Percentiles rank a stretch among this genome's conserved stretches.
phyloP scores from a whole-genome alignment of 2,797 vertebrate genomes.

The Xenops minutus region DNA sequence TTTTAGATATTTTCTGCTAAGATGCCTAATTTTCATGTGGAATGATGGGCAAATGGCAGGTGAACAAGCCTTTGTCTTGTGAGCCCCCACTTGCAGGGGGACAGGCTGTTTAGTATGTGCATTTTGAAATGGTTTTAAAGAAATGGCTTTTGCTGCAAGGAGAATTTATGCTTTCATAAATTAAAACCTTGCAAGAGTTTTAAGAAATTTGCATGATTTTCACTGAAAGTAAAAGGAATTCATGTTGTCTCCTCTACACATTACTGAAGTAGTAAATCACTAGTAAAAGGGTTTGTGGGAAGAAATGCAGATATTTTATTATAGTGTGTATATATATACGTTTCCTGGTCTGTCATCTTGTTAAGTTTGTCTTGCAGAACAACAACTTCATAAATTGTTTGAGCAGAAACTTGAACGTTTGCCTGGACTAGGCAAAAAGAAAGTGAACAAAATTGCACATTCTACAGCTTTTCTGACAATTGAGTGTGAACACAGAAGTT shows the following conservation, averaged over 20 bases:
- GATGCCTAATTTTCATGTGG: background rate
- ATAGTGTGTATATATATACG: background rate
- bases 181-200: background rate
- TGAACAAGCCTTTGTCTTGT: background rate
- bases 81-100: background rate
- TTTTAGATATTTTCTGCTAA: background rate
- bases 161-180: background rate
- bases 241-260: background rate
- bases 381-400: background rate
- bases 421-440: background rate
- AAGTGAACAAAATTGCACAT: background rate
- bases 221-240: background rate
- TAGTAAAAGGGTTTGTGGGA: background rate
- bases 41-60: background rate
- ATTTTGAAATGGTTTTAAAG: background rate
- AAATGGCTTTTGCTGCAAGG: background rate
- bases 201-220: background rate
- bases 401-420: background rate
- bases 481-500: background rate
- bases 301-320: slow-evolving; percentile 8
- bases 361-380: background rate
- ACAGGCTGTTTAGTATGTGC: background rate
- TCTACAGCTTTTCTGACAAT: background rate
- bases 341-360: background rate
- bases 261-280: slow-evolving; percentile 2